Base-by-base conservation (phyloP, 2,113 vertebrate genomes). In the Saccopteryx leptura region DNA sequence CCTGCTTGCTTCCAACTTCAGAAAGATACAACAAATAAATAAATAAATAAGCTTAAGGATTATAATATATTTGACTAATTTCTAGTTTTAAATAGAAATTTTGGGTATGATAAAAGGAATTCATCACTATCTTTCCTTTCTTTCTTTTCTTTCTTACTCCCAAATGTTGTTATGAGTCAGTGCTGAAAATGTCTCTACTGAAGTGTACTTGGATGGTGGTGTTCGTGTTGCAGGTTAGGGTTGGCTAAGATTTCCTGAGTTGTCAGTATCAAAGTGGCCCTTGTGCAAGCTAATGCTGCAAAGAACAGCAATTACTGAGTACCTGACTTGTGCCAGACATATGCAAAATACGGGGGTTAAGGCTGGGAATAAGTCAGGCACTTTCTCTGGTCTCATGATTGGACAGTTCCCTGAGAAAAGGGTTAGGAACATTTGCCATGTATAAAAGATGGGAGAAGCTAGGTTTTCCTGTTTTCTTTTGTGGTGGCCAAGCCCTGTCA, bases 31-130 rank as follows among this genome's bases (percentile, higher is more conserved):
- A 39, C 3, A 39, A 39, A 39, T 39, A 39, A 39, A 39, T 39
- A 39, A 39, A 39, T 39, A 39, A 39, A 39, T 76, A 33, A 82
- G 15, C 71, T 76, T 71, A 63, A 88, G 19, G 19, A 75, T 58
- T 68, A 50, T 91, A 58, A 72, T 83, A n/a, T 94, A 65, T 76
- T 82, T 82, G 50, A 46, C 12, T 90, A 81, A 33, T n/a, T 12
- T 93, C 28, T 85, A 75, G 79, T 89, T 79, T 83, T 91, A 75
- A 65, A 33, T 76, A 76, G 1, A 15, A 86, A 61, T 66, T 92
- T 8, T 81, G 6, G 28, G 18, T 75, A 78, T 54, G 68, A 85
- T 89, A 68, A 86, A 61, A 50, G 4, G 18, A 78, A 15, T 75
- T 50, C 46, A 75, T 78, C 1, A 65, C 39, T 3, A 1, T 75